These are phyloP conservation scores for Cetoscarus ocellatus DNA, from an alignment of 2,797 vertebrate genomes.

Conservation along the genomic window DNA sequence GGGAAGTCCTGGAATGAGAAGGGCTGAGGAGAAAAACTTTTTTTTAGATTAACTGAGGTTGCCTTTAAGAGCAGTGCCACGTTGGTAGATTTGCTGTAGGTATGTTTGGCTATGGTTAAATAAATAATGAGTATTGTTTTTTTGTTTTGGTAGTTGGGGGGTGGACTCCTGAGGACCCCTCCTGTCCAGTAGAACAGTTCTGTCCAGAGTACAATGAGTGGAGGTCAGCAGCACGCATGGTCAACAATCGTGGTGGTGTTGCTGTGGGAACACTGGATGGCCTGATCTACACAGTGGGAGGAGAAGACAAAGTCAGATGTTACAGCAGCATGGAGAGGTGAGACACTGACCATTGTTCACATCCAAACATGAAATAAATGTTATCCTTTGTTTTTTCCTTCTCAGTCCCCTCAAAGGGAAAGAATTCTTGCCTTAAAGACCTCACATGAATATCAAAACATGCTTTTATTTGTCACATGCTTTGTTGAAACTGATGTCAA, in stretches of 20 bases:
- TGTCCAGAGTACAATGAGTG: conserved; percentile 76
- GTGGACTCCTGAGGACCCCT: conserved; percentile 67
- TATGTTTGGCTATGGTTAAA: not conserved
- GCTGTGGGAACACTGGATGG: conserved; percentile 68
- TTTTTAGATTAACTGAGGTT: no score
- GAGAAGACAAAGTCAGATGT: conserved; percentile 61
- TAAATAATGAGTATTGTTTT: not conserved
- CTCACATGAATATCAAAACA: conserved; percentile 16
- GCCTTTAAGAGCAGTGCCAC: no score
- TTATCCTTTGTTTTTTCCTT: no score
- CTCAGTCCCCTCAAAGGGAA: not conserved
- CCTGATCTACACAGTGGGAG: conserved; percentile 66
- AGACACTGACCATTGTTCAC: conserved; percentile 6
- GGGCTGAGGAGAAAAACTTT: no score
- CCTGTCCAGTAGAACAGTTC: conserved; percentile 74
- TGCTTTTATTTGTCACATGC: conserved; percentile 15
- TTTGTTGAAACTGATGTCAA: conserved; percentile 22
- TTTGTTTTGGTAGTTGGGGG: conserved; percentile 64
- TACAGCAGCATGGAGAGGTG: conserved; percentile 77
- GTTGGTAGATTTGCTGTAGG: not conserved
- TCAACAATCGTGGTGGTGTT: conserved; percentile 57
- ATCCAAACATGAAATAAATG: not conserved
- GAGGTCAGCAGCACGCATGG: conserved; percentile 68
- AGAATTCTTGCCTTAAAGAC: not conserved
- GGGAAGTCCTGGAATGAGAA: no score